Conservation (phyloP, 2,113 vertebrate species). For the Manacus vitellinus region DNA sequence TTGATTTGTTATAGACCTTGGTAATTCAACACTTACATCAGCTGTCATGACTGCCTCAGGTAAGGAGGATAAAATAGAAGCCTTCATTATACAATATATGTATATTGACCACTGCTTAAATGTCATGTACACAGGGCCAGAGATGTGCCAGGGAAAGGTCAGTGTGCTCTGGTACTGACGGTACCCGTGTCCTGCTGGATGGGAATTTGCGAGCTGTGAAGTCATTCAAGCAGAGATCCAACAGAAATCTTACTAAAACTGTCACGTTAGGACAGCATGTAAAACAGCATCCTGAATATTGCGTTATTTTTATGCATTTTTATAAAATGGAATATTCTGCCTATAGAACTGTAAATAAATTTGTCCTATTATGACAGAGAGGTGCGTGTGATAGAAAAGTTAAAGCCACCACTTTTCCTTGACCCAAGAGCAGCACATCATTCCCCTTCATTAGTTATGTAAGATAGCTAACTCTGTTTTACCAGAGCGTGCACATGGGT, state of each 20-base stretch:
- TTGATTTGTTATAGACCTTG: background rate
- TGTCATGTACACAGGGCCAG: background rate
- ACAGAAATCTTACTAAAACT: background rate
- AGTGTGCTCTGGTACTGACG: background rate
- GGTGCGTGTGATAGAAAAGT: background rate
- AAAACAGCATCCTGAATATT: background rate
- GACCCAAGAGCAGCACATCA: rapidly evolving
- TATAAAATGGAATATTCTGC: background rate
- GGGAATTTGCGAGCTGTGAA: background rate
- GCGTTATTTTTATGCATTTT: background rate
- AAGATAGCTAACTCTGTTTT: background rate
- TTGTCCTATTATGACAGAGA: background rate
- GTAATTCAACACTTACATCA: background rate
- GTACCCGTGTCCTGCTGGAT: background rate
- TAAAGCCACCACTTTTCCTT: background rate
- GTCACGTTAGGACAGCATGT: background rate
- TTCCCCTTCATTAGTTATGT: background rate
- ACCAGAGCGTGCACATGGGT: background rate
- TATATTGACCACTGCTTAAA: background rate
- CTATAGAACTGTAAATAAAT: background rate
- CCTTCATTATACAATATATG: background rate
- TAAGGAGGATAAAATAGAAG: background rate
- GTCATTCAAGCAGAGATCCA: background rate
- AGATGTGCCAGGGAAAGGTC: background rate
- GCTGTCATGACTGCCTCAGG: background rate